phyloP scores from a whole-genome alignment of 2,888 invertebrate species.

The Ceramica pisi region DNA sequence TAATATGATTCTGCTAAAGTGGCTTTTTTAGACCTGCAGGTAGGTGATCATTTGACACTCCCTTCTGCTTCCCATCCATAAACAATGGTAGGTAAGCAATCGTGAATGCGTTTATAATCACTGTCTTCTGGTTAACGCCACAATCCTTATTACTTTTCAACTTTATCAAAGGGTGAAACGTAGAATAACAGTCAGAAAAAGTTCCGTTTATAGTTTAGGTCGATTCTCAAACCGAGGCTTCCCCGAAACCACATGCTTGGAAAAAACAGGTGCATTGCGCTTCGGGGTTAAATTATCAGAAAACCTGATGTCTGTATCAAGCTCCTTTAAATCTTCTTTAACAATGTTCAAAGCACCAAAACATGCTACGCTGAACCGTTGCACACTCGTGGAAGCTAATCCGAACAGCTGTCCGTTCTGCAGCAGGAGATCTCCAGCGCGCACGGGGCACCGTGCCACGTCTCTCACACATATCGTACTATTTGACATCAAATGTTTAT shows the following conservation, averaged over 20 bases:
- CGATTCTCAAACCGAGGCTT: neutral
- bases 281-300: neutral
- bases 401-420: constrained; percentile 78
- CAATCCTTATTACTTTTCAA: neutral
- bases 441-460: constrained; percentile 78
- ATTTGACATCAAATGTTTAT: constrained; percentile 66
- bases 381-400: constrained; percentile 77
- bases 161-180: neutral
- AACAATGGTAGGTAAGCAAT: neutral
- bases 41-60: too few relatives aligned
- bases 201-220: neutral
- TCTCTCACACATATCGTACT: constrained; percentile 79
- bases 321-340: constrained; percentile 69
- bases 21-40: too few relatives aligned
- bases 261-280: too few relatives aligned
- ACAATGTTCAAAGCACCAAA: constrained; percentile 77
- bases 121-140: neutral
- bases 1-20: too few relatives aligned
- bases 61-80: too few relatives aligned
- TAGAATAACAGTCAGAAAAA: neutral
- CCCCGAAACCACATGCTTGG: neutral
- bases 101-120: neutral
- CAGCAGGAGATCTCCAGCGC: constrained; percentile 81
- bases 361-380: constrained; percentile 74
- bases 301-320: constrained; percentile 61